Evolutionary conservation across 37 sponge, comb jelly and placozoan genomes (phyloP), one percentile per base, ranked within the genome.

Genomic region (Haliclona indistincta): DNA sequence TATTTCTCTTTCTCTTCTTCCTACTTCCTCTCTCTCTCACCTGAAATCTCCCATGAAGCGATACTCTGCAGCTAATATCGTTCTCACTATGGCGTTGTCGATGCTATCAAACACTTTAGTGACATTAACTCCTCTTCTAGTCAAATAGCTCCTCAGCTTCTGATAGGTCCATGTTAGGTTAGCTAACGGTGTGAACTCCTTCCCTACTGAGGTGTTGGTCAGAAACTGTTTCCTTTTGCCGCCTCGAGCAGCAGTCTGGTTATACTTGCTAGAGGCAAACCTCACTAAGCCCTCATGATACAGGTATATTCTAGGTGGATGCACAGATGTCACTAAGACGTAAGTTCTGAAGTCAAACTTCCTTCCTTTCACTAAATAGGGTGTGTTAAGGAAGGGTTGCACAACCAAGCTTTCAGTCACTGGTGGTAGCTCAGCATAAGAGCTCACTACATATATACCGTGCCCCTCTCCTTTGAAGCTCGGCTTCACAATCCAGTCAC

Each of bases 171-270:
- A 94, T 4, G 91, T 89, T 28, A 94, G 53, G 40, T 89, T 89
- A 23, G 84, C 43, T 13, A 94, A 37, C 38, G 82, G 63, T 0
- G 84, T 73, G 63, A 78, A 89, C 63, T 89, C 83, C 84, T 94
- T 94, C 1, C 87, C 87, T 15, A 94, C 63, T 4, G 94, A 94
- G 3, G 94, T 94, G 63, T 94, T 94, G n/a, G 94, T 94, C 32
- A 94, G 70, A 60, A 70, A 86, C 33, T 82, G 79, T 15, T 73
- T 64, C 55, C 86, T 76, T 54, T 63, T 86, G 36, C 86, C 82
- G n/a, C 86, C 61, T 40, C 43, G 56, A 3, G 91, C 79, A 20
- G 70, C 84, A 54, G 55, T 84, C 23, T 25, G 38, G 58, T 94
- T 49, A 61, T 94, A 94, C 43, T 63, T 55, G 15, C 71, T 80